Conservation (phyloP, 2,113 vertebrate species). For the Archocentrus centrarchus region DNA sequence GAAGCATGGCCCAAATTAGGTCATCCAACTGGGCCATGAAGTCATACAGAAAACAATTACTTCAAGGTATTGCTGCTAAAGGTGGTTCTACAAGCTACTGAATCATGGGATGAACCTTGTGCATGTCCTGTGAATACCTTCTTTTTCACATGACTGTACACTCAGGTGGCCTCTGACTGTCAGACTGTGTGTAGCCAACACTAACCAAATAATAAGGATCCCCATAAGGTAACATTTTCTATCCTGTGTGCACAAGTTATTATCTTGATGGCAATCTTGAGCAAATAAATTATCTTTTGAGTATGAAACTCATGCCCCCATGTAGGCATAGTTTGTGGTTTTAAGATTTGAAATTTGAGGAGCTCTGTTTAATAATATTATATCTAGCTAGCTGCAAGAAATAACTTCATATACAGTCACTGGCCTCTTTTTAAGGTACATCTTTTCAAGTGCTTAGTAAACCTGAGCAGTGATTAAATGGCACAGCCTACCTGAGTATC, state of each 20-base stretch:
- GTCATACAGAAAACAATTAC: not conserved
- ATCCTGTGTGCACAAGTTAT: not conserved
- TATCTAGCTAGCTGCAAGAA: no score
- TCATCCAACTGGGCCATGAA: fast-evolving
- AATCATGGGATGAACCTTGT: not conserved
- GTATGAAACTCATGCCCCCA: fast-evolving
- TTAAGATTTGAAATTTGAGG: no score
- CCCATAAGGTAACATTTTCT: no score
- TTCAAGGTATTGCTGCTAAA: not conserved
- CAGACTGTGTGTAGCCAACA: not conserved
- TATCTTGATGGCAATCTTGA: not conserved
- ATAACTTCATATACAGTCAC: no score
- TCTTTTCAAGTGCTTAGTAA: no score
- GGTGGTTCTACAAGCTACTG: not conserved
- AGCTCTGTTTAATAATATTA: not conserved
- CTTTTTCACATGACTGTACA: not conserved
- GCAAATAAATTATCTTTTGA: not conserved
- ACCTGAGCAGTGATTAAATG: no score
- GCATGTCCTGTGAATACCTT: not conserved
- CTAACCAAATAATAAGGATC: not conserved
- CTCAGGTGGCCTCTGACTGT: constrained; percentile 7
- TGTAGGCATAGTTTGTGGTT: not conserved
- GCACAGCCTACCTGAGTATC: no score
- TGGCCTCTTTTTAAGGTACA: no score
- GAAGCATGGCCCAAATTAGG: no score